Conservation (phyloP, 2,888 invertebrate genomes). For the Aporophyla nigra region DNA sequence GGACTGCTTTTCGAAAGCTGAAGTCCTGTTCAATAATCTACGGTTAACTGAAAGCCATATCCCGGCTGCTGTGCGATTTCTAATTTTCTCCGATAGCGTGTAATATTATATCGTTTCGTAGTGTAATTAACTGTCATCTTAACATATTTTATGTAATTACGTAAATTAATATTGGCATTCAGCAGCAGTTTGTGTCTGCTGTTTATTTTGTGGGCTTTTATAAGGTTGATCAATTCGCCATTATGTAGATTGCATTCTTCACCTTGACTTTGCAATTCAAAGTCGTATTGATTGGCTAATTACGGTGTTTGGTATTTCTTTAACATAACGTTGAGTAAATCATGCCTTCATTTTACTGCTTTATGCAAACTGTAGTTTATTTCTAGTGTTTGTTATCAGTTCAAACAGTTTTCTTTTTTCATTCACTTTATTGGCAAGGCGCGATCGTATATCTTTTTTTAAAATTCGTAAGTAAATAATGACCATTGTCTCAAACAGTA, state of each 20-base stretch:
- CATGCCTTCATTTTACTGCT: background rate
- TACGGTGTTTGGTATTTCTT: constrained; percentile 8
- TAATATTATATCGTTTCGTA: constrained; percentile 57
- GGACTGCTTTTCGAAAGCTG: constrained; percentile 81
- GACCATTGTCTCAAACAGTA: too few relatives aligned
- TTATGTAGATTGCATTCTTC: constrained; percentile 34
- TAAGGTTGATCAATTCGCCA: constrained; percentile 1
- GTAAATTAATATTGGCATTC: constrained; percentile 35
- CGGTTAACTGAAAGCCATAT: constrained; percentile 82
- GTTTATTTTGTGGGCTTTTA: constrained; percentile 16
- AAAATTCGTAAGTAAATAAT: background rate
- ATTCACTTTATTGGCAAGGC: background rate
- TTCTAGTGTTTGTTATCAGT: background rate
- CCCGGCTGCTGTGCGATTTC: constrained; percentile 79
- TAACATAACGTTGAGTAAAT: constrained; percentile 6
- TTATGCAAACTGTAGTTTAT: background rate
- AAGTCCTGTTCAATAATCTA: constrained; percentile 82
- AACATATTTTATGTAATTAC: constrained; percentile 54
- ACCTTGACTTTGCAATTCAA: constrained; percentile 45
- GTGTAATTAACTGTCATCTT: constrained; percentile 74
- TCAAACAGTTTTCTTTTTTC: too few relatives aligned
- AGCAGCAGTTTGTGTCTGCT: constrained; percentile 1
- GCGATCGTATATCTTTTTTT: background rate
- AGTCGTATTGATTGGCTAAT: constrained; percentile 31
- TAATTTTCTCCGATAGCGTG: constrained; percentile 77